These are phyloP conservation scores for Chamaedrilus cognettii DNA, from an alignment of 2,888 invertebrate species.

Conservation along the genomic window DNA sequence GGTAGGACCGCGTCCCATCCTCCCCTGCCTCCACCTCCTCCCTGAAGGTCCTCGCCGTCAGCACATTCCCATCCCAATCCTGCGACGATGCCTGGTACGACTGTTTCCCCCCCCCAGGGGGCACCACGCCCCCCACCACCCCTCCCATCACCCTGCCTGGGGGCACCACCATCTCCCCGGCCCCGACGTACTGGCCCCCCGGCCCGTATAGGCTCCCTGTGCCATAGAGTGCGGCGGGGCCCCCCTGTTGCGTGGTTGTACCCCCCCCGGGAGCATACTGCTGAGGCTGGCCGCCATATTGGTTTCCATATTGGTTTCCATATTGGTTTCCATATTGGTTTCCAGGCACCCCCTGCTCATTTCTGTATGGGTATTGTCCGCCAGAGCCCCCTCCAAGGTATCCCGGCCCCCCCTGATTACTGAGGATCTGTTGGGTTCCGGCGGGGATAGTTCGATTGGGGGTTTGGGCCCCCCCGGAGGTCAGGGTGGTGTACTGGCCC, in stretches of 20 bases:
- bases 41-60: conserved; percentile 20
- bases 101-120: neutral
- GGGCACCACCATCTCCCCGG: too few species aligned
- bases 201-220: too few species aligned
- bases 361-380: conserved; percentile 1
- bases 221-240: too few species aligned
- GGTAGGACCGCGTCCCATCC: conserved; percentile 16
- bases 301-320: too few species aligned
- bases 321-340: too few species aligned
- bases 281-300: conserved; percentile 9
- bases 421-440: neutral
- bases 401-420: conserved; percentile 4
- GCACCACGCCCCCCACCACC: neutral
- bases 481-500: conserved; percentile 30
- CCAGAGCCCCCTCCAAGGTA: conserved; percentile 6
- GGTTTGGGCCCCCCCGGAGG: conserved; percentile 12
- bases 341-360: too few species aligned
- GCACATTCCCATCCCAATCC: conserved; percentile 33
- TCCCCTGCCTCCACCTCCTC: conserved; percentile 24
- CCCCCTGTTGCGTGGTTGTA: neutral
- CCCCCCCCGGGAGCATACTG: neutral
- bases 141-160: neutral
- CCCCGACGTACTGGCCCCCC: neutral
- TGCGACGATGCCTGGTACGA: conserved; percentile 12
- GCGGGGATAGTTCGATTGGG: neutral